phyloP scores from a whole-genome alignment of 2,113 vertebrate species.

The Dasyornis broadbenti region DNA sequence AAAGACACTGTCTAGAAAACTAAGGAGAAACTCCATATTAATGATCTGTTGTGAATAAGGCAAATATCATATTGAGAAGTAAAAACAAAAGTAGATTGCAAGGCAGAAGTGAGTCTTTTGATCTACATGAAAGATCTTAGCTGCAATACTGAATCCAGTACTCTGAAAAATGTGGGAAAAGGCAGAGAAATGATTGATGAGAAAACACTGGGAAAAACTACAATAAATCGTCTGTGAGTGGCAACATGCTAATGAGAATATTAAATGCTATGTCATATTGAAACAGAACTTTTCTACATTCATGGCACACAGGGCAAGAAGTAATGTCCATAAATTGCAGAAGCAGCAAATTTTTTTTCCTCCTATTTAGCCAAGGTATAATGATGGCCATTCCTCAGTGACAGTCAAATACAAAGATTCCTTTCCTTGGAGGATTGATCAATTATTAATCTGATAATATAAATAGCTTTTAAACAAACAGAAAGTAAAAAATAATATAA shows the following conservation, averaged over 20 bases:
- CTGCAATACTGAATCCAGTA: neutral
- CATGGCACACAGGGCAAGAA: neutral
- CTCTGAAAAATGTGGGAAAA: neutral
- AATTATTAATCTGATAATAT: neutral
- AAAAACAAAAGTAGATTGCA: neutral
- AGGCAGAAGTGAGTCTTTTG: neutral
- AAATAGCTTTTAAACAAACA: neutral
- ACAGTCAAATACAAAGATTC: neutral
- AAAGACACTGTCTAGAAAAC: neutral
- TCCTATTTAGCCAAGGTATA: neutral
- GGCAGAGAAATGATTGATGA: neutral
- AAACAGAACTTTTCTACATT: neutral
- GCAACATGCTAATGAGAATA: neutral
- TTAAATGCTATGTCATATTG: neutral
- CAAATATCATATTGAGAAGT: neutral
- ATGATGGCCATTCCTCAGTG: neutral
- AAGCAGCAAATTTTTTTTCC: accelerated
- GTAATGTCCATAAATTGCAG: neutral
- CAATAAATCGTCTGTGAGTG: neutral
- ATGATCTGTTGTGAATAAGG: neutral
- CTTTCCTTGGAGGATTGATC: neutral
- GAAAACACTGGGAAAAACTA: neutral
- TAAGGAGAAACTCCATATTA: neutral
- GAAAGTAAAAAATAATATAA: neutral
- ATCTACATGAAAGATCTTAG: neutral